Evolutionary conservation across 2,113 vertebrate species (phyloP), one percentile per base, ranked within the genome.

Genomic region (Neotoma lepida): DNA sequence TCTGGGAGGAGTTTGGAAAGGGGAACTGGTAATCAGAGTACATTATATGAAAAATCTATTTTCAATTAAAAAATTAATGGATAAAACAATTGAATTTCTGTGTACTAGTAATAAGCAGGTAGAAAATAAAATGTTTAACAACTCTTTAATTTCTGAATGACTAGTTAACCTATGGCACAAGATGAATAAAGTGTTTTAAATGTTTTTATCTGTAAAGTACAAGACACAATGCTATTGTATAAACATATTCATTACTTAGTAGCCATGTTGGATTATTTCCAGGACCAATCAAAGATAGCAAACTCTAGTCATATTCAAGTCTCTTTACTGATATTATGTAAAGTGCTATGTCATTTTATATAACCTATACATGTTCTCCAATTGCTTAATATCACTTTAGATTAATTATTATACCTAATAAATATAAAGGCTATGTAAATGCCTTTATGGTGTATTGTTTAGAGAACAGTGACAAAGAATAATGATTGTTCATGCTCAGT

Each of bases 151-250:
- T 82, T 82, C 12, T 82, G 56, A 82, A 41, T 30, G 56, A 41
- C 39, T 61, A 39, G 24, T 61, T 82, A 61, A 4, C 7, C 6
- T 44, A 56, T 28, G 24, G 17, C 33, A 41, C 78, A 63, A 35
- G 10, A 66, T 85, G 4, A 63, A 97, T 44, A 77, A 64, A 71
- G 26, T 41, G 61, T 81, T 81, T 91, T 94, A 76, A 93, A 35
- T 41, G 28, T 13, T 44, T 51, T 3, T 39, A 39, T 68, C 35
- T 74, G 17, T 66, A 86, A 90, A 73, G 44, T 26, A 82, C 24
- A 86, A 46, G 35, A 41, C 18, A 73, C n/a, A 70, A 74, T 30
- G 9, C 15, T 80, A 17, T 74, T 64, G 64, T 90, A 30, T 71
- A 89, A 73, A 71, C 78, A 64, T 8, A 56, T 39, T 49, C 46